phyloP scores from a whole-genome alignment of 2,113 vertebrate genomes.

The Apistogramma diplotaenia region DNA sequence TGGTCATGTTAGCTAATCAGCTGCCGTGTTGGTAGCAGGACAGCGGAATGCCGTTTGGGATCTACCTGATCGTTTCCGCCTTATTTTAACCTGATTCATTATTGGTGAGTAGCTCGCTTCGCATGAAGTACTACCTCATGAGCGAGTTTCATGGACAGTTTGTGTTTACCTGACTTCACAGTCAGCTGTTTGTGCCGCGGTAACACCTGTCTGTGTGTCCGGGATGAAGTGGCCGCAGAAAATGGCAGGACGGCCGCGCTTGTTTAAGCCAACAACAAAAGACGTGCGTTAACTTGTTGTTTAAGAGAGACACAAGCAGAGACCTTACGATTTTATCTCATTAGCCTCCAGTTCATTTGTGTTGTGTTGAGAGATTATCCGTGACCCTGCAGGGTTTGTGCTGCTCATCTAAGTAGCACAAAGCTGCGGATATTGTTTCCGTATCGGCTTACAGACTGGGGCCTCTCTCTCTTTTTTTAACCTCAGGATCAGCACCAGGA shows the following conservation, averaged over 20 bases:
- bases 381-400: neutral
- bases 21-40: neutral
- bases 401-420: conserved; percentile 10
- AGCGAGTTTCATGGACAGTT: neutral
- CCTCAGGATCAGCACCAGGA: neutral
- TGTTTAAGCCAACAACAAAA: neutral
- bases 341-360: neutral
- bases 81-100: neutral
- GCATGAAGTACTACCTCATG: neutral
- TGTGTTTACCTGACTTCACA: neutral
- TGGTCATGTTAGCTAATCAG: conserved; percentile 23
- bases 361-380: neutral
- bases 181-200: neutral
- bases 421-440: conserved; percentile 39
- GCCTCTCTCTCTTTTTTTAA: neutral
- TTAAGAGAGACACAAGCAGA: neutral
- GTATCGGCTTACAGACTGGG: conserved; percentile 36
- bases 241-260: neutral
- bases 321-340: neutral
- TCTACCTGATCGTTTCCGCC: neutral
- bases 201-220: conserved; percentile 35
- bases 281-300: neutral
- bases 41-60: neutral
- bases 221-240: neutral
- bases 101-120: neutral